Base-by-base conservation (phyloP, 2,113 vertebrate species). In the Tautogolabrus adspersus region DNA sequence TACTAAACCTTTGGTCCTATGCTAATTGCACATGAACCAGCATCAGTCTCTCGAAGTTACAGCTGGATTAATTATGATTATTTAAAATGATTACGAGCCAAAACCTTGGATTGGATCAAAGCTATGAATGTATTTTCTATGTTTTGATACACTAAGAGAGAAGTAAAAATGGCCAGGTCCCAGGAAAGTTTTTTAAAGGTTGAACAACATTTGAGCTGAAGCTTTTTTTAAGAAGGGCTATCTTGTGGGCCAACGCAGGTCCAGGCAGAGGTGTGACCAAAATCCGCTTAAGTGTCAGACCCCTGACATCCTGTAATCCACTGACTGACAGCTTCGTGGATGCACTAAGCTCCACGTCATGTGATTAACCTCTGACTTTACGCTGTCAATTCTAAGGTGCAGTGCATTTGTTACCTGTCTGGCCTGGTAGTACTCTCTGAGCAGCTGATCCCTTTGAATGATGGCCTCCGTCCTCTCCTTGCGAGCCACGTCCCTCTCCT, bases 401-500 rank as follows among this genome's bases (percentile, higher is more conserved):
- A 0, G 22, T 19, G 49, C 7, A 3, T n/a, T 12, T 58, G 42
- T 82, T 78, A 96, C 96, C 95, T 96, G 96, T 94, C 95, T 94
- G 79, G 96, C 96, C 84, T 96, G 95, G 72, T 96, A 96, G 86
- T 96, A 97, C 77, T 96, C 96, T 75, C 96, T 89, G 16, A 97
- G 91, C 23, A 97, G 87, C 92, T 95, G 94, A 90, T 98, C 97
- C 83, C 96, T 95, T 89, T 96, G 96, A 87, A 97, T 95, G 86
- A 97, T 96, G 79, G 96, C 95, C 92, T 96, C 96, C 0, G 95
- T 96, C 77, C 96, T 94, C 91, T 97, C 96, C 79, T 96, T 96
- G 75, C 95, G 90, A 75, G 95, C 95, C 91, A 96, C 95, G 74
- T 96, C 96, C 86, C 96, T 93, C 92, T 97, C 96, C 92, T 97